Evolutionary conservation across 1,140 invertebrate genomes (phyloP), one percentile per base, ranked within the genome.

Genomic region (Heliconius himera): DNA sequence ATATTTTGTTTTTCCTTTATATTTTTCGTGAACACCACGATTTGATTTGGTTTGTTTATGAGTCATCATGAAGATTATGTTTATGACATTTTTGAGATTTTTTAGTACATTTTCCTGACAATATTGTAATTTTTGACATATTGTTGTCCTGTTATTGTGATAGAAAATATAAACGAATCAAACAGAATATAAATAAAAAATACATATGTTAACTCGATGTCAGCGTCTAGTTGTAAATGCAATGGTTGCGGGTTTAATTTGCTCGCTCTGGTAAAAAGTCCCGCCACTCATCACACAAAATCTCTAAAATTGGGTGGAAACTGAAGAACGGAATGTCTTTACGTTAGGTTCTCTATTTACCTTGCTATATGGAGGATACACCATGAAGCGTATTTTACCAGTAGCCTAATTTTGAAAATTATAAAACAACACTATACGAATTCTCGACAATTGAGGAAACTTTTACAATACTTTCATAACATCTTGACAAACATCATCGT

Each of bases 81-180:
- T 71, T 66, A 29, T 77, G 73, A 80, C 78, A 85, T 82, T 73
- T 84, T 84, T 77, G 66, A 38, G 38, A 46, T 73, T 18, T 38
- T 11, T 79, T 73, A 16, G 22, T 76, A 74, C 22, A 46, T 74
- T 46, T 72, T 72, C 38, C 1, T 56, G 54, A 71, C 70, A 78
- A 41, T 2, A 9, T 11, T 66, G 9, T 66, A 11, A 66, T 73
- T 51, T 72, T 73, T 78, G 74, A 80, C 71, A 66, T 66, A 29
- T 54, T 38, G 38, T 41, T 70, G 20, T 73, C 26, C 77, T 70
- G 36, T 60, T 41, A 46, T 46, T 38, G 1, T 1, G 3, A 22
- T 26, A 26, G 26, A 70, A 18, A 20, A 51, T 56, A 77, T 22
- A 71, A 56, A 76, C 38, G 16, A 26, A 22, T 22, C n/a, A 3